phyloP scores from a whole-genome alignment of 2,113 vertebrate species.

The Hydrolagus affinis region DNA sequence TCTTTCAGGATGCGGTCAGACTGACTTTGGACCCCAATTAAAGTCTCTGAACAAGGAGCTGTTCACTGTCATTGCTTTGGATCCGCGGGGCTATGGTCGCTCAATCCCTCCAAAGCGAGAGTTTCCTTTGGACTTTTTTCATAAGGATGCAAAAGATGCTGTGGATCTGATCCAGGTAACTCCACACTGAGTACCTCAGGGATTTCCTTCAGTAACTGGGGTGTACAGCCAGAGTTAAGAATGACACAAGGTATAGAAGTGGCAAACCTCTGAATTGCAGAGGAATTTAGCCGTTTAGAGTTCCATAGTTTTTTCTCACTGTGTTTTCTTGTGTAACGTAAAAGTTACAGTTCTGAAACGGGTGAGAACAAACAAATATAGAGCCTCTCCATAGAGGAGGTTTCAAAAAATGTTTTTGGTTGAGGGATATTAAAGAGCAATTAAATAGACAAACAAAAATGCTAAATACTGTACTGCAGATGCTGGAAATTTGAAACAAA shows the following conservation, averaged over 20 bases:
- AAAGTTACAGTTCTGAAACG: too few species aligned
- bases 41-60: conserved; percentile 62
- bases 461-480: too few species aligned
- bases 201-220: too few species aligned
- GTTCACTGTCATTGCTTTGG: conserved; percentile 77
- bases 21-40: conserved; percentile 79
- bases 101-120: conserved; percentile 79
- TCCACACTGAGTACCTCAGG: background rate
- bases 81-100: conserved; percentile 77
- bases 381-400: too few species aligned
- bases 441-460: too few species aligned
- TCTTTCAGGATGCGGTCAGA: conserved; percentile 65
- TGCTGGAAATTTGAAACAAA: too few species aligned
- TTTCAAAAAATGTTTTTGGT: too few species aligned
- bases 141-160: conserved; percentile 80
- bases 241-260: background rate
- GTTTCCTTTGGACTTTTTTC: conserved; percentile 77
- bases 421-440: too few species aligned
- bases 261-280: background rate
- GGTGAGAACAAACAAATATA: too few species aligned
- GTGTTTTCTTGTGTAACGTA: too few species aligned
- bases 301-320: too few species aligned
- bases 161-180: conserved; percentile 81
- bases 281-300: background rate
- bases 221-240: background rate